Percentiles rank a stretch among this genome's conserved stretches.
Evolutionary conservation across 2,113 vertebrate genomes (phyloP).

Genomic region (Plectropomus leopardus): DNA sequence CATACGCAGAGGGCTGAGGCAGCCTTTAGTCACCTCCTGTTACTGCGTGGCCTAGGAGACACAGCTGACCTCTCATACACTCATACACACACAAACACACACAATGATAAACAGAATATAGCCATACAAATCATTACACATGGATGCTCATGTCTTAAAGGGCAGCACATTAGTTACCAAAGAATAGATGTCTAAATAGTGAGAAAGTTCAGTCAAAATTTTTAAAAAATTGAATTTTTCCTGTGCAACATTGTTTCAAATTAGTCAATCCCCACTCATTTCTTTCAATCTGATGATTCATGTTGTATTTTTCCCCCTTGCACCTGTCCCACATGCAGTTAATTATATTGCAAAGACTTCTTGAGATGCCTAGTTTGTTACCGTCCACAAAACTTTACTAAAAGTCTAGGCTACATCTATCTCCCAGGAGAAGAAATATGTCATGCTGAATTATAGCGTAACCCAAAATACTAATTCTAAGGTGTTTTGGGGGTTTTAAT

Average conservation of each 20-base stretch:
- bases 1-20: constrained; percentile 69
- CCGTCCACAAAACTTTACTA: neutral
- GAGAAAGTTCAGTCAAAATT: neutral
- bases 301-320: too few species aligned
- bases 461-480: neutral
- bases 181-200: neutral
- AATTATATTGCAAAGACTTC: neutral
- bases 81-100: neutral
- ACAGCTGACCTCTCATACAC: constrained; percentile 58
- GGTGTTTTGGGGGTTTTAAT: too few species aligned
- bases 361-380: neutral
- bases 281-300: neutral
- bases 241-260: neutral
- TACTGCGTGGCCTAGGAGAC: constrained; percentile 57
- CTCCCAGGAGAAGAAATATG: neutral
- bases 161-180: neutral
- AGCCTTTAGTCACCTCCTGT: constrained; percentile 77
- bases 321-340: neutral
- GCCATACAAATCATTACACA: neutral
- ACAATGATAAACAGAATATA: neutral
- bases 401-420: neutral
- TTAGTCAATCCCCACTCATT: neutral
- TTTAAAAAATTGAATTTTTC: neutral
- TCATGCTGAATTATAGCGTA: neutral
- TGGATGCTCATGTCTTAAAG: neutral